Conservation (phyloP, 1,140 invertebrate genomes). For the Drosophila kohkoa region DNA sequence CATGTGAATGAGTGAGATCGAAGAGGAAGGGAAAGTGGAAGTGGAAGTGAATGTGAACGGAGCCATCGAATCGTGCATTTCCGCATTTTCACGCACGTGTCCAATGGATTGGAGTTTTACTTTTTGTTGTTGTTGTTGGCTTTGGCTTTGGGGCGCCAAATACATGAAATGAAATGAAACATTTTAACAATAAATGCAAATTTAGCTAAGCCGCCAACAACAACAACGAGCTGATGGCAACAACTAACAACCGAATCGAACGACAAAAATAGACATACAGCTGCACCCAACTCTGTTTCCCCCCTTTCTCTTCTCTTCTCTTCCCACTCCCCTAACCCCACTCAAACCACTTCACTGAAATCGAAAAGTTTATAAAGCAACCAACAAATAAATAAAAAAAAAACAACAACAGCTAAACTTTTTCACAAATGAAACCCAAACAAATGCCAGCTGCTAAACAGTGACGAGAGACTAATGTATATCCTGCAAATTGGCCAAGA, state of each 20-base stretch:
- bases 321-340: not conserved
- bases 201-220: constrained; percentile 76
- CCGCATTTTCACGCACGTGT: constrained; percentile 50
- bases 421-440: constrained; percentile 41
- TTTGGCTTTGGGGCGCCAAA: constrained; percentile 48
- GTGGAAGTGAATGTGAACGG: not conserved
- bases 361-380: constrained; percentile 77
- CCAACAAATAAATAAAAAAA: constrained; percentile 29
- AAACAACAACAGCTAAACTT: constrained; percentile 19
- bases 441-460: constrained; percentile 39
- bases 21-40: not conserved
- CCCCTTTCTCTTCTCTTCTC: too few relatives aligned
- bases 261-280: constrained; percentile 63
- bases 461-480: not conserved
- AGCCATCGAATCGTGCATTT: constrained; percentile 41
- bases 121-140: not conserved
- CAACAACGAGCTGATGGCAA: constrained; percentile 36
- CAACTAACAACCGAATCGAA: constrained; percentile 39
- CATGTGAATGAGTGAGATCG: constrained; percentile 19
- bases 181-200: constrained; percentile 83
- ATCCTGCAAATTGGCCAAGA: constrained; percentile 9
- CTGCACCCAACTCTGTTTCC: constrained; percentile 12
- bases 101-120: constrained; percentile 54
- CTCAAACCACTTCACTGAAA: constrained; percentile 41
- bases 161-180: constrained; percentile 81